Evolutionary conservation across 2,888 invertebrate genomes (phyloP).

Genomic region (Acanthopleura granulata): DNA sequence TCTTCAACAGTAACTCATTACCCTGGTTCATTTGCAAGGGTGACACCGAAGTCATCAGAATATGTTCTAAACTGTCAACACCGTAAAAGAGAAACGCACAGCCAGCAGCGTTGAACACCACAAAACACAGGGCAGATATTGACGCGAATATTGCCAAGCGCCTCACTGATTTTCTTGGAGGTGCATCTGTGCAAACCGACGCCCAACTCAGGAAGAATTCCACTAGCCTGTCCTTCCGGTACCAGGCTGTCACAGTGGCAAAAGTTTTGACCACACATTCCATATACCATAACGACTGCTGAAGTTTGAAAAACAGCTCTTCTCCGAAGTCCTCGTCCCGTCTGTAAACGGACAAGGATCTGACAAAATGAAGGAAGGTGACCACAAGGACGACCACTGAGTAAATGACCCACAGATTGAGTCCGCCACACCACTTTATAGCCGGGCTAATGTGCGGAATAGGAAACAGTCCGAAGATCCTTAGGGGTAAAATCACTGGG

Average conservation of each 20-base stretch:
- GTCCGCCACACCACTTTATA: background rate
- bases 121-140: background rate
- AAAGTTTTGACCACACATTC: slow-evolving; percentile 36
- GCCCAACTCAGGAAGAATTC: slow-evolving; percentile 36
- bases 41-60: background rate
- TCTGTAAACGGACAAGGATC: background rate
- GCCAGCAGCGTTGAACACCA: background rate
- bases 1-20: background rate
- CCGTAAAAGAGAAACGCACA: background rate
- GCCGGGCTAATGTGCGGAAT: background rate
- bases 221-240: slow-evolving; percentile 33
- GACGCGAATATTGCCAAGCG: background rate
- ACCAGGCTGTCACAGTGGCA: slow-evolving; percentile 32
- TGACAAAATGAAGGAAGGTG: background rate
- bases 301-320: slow-evolving; percentile 42
- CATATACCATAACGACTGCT: slow-evolving; percentile 40
- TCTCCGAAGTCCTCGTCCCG: slow-evolving; percentile 27
- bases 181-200: background rate
- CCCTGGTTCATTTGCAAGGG: background rate
- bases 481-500: background rate
- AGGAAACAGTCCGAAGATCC: background rate
- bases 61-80: background rate
- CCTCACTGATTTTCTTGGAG: background rate
- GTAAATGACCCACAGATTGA: background rate
- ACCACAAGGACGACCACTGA: background rate